phyloP scores from a whole-genome alignment of 2,113 vertebrate species.

The Myanophis thanlyinensis region DNA sequence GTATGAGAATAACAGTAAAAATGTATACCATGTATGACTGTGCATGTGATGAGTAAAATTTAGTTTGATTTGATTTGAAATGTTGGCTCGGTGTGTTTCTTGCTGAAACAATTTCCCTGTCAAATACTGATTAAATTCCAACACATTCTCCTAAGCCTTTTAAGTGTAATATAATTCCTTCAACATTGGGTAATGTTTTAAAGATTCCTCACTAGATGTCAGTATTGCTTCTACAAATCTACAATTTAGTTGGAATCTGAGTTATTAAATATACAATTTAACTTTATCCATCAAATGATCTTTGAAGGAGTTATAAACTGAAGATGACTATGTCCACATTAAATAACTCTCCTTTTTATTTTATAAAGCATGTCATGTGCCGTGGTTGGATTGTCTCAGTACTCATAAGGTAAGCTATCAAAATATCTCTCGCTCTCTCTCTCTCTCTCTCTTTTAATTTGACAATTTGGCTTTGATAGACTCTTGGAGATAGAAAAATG shows the following conservation, averaged over 20 bases:
- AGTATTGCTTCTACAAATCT: conserved; percentile 36
- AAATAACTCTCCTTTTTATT: neutral
- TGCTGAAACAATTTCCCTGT: neutral
- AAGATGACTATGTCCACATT: neutral
- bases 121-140: rapidly evolving
- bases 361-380: neutral
- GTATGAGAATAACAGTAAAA: too few relatives aligned
- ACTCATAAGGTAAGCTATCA: neutral
- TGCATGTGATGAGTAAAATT: too few relatives aligned
- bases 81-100: rapidly evolving
- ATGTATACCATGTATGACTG: too few relatives aligned
- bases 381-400: neutral
- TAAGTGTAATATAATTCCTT: neutral
- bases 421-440: neutral
- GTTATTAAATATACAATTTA: neutral
- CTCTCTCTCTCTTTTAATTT: neutral
- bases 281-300: neutral
- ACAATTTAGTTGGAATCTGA: neutral
- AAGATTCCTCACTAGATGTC: conserved; percentile 54
- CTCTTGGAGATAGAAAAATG: neutral
- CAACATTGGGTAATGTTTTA: neutral
- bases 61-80: too few relatives aligned
- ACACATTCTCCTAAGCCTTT: neutral
- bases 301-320: neutral
- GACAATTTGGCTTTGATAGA: neutral